Percentiles rank a stretch among this genome's conserved stretches.
phyloP scores from a whole-genome alignment of 2,888 invertebrate genomes.

The Neoascia interrupta region DNA sequence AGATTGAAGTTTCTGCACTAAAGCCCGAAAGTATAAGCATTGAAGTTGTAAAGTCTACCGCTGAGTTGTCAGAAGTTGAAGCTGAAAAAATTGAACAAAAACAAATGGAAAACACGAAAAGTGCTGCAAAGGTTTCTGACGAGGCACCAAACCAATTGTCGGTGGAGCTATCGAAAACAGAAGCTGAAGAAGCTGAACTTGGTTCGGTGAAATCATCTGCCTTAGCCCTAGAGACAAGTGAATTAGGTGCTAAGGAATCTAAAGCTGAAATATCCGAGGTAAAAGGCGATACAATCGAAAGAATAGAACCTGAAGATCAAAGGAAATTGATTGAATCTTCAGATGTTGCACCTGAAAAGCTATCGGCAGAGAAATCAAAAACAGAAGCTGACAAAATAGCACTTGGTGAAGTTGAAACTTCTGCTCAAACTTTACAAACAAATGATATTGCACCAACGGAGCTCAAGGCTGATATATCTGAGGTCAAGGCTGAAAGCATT shows the following conservation, averaged over 20 bases:
- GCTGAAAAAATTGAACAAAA: background rate
- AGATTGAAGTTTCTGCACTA: conserved; percentile 26
- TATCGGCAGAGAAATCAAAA: background rate
- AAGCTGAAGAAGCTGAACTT: background rate
- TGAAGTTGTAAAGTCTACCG: no score
- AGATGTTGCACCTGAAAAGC: background rate
- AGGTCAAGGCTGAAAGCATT: background rate
- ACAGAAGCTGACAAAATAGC: background rate
- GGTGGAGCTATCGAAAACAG: background rate
- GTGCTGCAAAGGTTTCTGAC: background rate
- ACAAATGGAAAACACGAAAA: background rate
- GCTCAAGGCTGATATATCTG: background rate
- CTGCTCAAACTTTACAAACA: background rate
- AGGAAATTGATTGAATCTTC: background rate
- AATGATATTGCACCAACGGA: background rate
- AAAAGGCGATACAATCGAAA: background rate
- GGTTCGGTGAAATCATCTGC: background rate
- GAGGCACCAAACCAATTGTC: background rate
- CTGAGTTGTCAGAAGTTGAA: background rate
- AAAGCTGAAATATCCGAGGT: conserved; percentile 5
- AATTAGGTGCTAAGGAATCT: no score
- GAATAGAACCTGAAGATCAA: background rate
- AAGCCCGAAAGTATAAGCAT: background rate
- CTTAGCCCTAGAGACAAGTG: no score
- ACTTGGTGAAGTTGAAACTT: background rate